phyloP scores from a whole-genome alignment of 2,888 invertebrate species.

The Mesodorylaimus sp. region DNA sequence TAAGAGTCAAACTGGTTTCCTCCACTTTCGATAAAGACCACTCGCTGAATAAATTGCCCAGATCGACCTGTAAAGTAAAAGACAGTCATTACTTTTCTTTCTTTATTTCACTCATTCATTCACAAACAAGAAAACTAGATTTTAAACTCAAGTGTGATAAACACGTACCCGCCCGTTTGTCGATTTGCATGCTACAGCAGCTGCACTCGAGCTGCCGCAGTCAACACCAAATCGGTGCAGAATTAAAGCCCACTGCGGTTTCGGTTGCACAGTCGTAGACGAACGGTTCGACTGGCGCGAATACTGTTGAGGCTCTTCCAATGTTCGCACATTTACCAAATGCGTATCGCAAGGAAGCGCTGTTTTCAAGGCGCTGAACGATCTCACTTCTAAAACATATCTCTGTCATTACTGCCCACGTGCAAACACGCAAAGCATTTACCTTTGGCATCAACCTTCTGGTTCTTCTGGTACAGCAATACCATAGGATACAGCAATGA shows the following conservation, averaged over 20 bases:
- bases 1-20: too few relatives aligned
- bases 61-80: too few relatives aligned
- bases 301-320: slow-evolving; percentile 13
- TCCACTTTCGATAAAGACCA: too few relatives aligned
- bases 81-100: too few relatives aligned
- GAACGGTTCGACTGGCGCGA: not conserved
- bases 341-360: slow-evolving; percentile 19
- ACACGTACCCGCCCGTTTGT: too few relatives aligned
- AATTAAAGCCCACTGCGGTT: slow-evolving; percentile 1
- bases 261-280: not conserved
- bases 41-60: too few relatives aligned
- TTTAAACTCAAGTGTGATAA: too few relatives aligned
- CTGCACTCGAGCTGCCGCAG: not conserved
- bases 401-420: too few relatives aligned
- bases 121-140: too few relatives aligned
- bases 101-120: too few relatives aligned
- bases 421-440: too few relatives aligned
- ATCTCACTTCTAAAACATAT: not conserved
- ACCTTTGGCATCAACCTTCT: too few relatives aligned
- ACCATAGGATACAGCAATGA: slow-evolving; percentile 21
- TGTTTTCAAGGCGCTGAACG: not conserved
- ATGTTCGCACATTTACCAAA: slow-evolving; percentile 16
- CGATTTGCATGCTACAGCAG: not conserved
- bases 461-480: slow-evolving; percentile 14
- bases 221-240: slow-evolving; percentile 7